These are phyloP conservation scores for Geotrypetes seraphini DNA, from an alignment of 2,797 vertebrate genomes.

Conservation along the genomic window DNA sequence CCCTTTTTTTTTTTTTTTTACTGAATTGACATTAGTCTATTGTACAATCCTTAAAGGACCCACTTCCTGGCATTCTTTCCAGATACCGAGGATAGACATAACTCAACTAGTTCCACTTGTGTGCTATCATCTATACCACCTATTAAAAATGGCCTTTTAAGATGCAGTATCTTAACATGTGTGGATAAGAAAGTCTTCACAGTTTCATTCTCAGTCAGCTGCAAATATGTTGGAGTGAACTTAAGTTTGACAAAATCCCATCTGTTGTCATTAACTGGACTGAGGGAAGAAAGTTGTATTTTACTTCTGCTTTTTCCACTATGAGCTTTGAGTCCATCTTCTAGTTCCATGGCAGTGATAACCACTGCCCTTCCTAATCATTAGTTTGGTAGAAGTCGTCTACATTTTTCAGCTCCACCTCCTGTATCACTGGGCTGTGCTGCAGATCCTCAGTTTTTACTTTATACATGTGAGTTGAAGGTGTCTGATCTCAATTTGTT, in stretches of 20 bases:
- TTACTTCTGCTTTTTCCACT: constrained; percentile 54
- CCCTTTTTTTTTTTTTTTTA: too few relatives aligned
- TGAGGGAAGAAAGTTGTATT: constrained; percentile 58
- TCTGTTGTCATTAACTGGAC: constrained; percentile 58
- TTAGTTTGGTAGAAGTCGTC: too few relatives aligned
- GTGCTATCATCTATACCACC: constrained; percentile 69
- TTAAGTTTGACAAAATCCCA: constrained; percentile 70
- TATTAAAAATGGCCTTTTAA: constrained; percentile 66
- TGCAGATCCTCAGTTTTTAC: too few relatives aligned
- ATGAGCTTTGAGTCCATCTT: constrained; percentile 62
- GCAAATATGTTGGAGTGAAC: constrained; percentile 57
- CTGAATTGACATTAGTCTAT: constrained; percentile 57
- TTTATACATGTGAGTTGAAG: too few relatives aligned
- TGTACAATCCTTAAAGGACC: constrained; percentile 84
- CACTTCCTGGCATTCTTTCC: constrained; percentile 64
- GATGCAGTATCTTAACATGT: constrained; percentile 43
- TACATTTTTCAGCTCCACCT: too few relatives aligned
- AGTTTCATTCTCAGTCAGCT: constrained; percentile 59
- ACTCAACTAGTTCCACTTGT: constrained; percentile 56
- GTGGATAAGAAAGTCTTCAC: constrained; percentile 52
- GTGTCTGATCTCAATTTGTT: too few relatives aligned
- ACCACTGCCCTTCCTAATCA: constrained; percentile 59
- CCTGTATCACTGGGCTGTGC: too few relatives aligned
- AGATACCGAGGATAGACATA: constrained; percentile 59
- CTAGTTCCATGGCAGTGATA: constrained; percentile 78